A percentile compares a stretch with the other conserved stretches of the same genome.
Conservation (phyloP, 1,140 invertebrate species). For the Bombus confusus region DNA sequence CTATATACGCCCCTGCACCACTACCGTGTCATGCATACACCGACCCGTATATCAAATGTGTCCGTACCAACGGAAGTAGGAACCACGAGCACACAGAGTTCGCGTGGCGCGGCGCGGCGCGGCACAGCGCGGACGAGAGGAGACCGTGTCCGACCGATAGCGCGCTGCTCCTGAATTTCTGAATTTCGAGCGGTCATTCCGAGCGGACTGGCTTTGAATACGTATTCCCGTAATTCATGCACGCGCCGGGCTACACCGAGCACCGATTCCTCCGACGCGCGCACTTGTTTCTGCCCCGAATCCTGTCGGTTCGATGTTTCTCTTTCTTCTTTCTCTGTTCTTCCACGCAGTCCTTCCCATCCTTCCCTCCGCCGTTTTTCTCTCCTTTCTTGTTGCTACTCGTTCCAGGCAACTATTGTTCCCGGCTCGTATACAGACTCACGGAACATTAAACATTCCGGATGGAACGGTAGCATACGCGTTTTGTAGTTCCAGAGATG, state of each 20-base stretch:
- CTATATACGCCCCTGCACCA: constrained; percentile 70
- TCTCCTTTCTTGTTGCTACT: neutral
- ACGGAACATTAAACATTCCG: constrained; percentile 14
- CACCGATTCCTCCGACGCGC: neutral
- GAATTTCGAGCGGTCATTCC: constrained; percentile 57
- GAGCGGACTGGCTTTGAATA: constrained; percentile 55
- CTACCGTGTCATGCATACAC: constrained; percentile 74
- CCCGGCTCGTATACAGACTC: neutral
- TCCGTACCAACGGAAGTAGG: constrained; percentile 75
- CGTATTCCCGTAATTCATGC: constrained; percentile 29
- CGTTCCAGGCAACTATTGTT: constrained; percentile 6
- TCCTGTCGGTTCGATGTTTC: neutral
- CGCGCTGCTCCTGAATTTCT: constrained; percentile 54
- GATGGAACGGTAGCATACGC: neutral
- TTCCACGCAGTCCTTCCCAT: neutral
- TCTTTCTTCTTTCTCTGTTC: neutral
- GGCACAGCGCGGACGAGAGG: neutral
- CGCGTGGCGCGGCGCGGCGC: neutral
- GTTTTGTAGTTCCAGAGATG: neutral
- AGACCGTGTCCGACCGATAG: constrained; percentile 39
- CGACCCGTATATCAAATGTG: constrained; percentile 78
- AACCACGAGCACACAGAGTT: constrained; percentile 55
- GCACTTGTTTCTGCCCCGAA: neutral
- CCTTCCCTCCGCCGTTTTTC: neutral
- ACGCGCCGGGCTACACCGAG: neutral